phyloP scores from a whole-genome alignment of 53 echinoderm and acorn worm genomes.

The Holothuria leucospilota region DNA sequence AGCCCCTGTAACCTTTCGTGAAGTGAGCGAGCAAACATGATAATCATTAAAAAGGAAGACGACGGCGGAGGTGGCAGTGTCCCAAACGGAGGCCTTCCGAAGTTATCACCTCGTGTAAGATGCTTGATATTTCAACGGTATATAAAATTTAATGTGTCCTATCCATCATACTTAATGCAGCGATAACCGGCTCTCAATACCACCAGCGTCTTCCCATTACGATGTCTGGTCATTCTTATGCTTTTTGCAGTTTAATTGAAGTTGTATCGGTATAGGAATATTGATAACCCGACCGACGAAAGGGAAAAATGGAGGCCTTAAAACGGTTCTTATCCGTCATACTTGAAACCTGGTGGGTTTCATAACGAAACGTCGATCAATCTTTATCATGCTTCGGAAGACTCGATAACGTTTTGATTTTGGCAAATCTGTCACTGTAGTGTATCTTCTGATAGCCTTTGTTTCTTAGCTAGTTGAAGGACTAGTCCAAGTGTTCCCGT shows the following conservation, averaged over 20 bases:
- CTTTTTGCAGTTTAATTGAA: conserved; percentile 31
- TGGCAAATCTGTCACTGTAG: conserved; percentile 39
- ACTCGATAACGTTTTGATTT: conserved; percentile 30
- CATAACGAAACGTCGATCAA: not conserved
- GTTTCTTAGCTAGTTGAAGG: not conserved
- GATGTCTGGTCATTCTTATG: not conserved
- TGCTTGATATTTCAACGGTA: no score
- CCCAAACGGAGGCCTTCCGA: no score
- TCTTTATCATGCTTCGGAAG: not conserved
- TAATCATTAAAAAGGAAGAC: no score
- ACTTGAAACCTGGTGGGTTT: conserved; percentile 16
- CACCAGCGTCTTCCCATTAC: conserved; percentile 32
- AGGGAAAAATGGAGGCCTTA: conserved; percentile 5
- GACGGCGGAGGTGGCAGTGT: no score
- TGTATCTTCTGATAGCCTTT: not conserved
- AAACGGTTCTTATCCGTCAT: conserved; percentile 47
- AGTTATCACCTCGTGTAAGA: no score
- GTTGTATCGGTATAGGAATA: conserved; percentile 34
- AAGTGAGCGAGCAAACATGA: no score
- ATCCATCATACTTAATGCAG: conserved; percentile 36
- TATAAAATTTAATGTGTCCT: not conserved
- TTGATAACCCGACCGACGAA: conserved; percentile 28
- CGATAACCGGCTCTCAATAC: conserved; percentile 11
- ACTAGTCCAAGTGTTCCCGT: not conserved
- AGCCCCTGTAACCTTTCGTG: no score